Percentiles rank a stretch among this genome's conserved stretches.
phyloP scores from a whole-genome alignment of 2,888 invertebrate genomes.

The Ophion obscuratus region DNA sequence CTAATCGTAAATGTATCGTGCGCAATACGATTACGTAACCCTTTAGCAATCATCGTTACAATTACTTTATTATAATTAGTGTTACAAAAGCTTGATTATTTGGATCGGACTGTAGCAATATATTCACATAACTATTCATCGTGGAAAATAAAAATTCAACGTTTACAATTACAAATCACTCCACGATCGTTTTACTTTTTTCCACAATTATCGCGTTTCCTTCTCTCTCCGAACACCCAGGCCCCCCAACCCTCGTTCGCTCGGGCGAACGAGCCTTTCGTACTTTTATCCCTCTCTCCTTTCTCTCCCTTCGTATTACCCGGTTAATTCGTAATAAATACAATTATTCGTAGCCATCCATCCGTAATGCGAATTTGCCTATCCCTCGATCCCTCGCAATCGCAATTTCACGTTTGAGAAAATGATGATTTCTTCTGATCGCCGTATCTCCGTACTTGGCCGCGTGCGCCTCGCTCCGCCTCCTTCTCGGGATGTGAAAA shows the following conservation, averaged over 20 bases:
- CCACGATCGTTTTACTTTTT: conserved; percentile 34
- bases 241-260: conserved; percentile 4
- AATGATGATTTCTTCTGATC: not conserved
- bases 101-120: conserved; percentile 84
- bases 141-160: conserved; percentile 83
- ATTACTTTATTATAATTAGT: conserved; percentile 80
- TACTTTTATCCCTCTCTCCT: conserved; percentile 38
- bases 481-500: conserved; percentile 23
- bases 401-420: not conserved
- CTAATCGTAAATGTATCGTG: conserved; percentile 41
- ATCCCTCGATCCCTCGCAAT: not conserved
- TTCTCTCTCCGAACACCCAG: conserved; percentile 7
- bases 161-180: conserved; percentile 77
- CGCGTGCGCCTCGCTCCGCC: not conserved
- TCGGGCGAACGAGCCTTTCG: conserved; percentile 41
- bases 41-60: conserved; percentile 78
- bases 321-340: conserved; percentile 71
- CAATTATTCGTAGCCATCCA: conserved; percentile 68
- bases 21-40: conserved; percentile 34
- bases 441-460: not conserved
- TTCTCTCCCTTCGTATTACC: conserved; percentile 38
- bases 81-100: conserved; percentile 84
- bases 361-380: conserved; percentile 42
- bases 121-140: conserved; percentile 82
- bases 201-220: conserved; percentile 37